Conservation (phyloP, 2,113 vertebrate species). For the Dissostichus mawsoni region DNA sequence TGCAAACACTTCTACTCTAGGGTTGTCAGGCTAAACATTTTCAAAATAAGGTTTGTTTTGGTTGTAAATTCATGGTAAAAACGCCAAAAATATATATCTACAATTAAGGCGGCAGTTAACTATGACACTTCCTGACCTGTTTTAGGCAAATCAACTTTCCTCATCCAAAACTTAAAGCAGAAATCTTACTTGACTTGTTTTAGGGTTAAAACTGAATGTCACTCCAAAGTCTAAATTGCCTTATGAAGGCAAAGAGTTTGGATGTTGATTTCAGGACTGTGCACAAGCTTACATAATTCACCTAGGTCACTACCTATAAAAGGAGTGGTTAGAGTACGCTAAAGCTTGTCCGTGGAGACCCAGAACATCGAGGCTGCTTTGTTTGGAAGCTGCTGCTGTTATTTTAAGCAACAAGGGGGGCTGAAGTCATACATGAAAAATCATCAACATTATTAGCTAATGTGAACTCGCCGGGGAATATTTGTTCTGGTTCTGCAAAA, state of each 20-base stretch:
- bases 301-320: constrained; percentile 82
- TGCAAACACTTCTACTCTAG: not conserved
- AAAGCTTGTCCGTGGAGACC: constrained; percentile 55
- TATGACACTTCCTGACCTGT: not conserved
- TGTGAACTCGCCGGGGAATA: constrained; percentile 48
- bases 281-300: constrained; percentile 72
- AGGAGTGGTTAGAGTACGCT: constrained; percentile 67
- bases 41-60: constrained; percentile 5
- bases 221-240: constrained; percentile 44
- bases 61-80: not conserved
- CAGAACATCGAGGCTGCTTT: constrained; percentile 73
- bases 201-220: constrained; percentile 3
- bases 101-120: not conserved
- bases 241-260: constrained; percentile 70
- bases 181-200: constrained; percentile 3
- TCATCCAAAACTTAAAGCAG: not conserved
- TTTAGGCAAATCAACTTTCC: not conserved
- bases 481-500: constrained; percentile 46
- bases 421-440: constrained; percentile 72
- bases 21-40: not conserved
- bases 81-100: not conserved
- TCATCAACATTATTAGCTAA: constrained; percentile 65
- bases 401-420: constrained; percentile 72
- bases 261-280: constrained; percentile 66
- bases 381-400: constrained; percentile 75